Percentiles rank a stretch among this genome's conserved stretches.
phyloP scores from a whole-genome alignment of 1,140 invertebrate genomes.

The Papilio machaon region DNA sequence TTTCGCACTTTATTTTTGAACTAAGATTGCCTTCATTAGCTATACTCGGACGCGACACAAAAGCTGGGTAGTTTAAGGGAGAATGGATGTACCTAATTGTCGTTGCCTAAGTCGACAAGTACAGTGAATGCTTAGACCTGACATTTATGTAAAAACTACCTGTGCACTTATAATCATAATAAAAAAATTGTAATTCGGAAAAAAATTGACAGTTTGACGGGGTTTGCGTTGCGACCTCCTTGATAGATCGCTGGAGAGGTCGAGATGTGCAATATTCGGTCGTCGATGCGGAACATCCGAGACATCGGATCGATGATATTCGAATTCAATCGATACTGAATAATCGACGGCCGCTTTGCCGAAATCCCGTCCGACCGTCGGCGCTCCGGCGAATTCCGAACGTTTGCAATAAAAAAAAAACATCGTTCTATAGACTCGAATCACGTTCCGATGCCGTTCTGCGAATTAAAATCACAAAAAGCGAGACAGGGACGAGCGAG shows the following conservation, averaged over 20 bases:
- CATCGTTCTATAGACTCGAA: constrained; percentile 75
- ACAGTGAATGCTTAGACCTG: no score
- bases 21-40: no score
- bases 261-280: background rate
- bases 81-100: no score
- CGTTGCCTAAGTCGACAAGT: no score
- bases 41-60: no score
- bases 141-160: no score
- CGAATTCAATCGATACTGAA: constrained; percentile 54
- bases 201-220: background rate
- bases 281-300: constrained; percentile 11
- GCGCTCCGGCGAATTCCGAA: constrained; percentile 71
- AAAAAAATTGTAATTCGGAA: background rate
- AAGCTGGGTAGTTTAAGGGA: no score
- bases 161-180: background rate
- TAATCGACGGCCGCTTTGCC: constrained; percentile 51
- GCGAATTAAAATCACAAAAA: constrained; percentile 82
- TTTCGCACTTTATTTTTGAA: no score
- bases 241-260: background rate
- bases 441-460: constrained; percentile 78
- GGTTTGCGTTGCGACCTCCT: constrained; percentile 10
- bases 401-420: constrained; percentile 79
- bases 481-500: constrained; percentile 69
- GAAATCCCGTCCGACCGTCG: constrained; percentile 61
- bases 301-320: constrained; percentile 39